Evolutionary conservation across 2,888 invertebrate species (phyloP), one percentile per base, ranked within the genome.

Genomic region (Sialis lutaria): DNA sequence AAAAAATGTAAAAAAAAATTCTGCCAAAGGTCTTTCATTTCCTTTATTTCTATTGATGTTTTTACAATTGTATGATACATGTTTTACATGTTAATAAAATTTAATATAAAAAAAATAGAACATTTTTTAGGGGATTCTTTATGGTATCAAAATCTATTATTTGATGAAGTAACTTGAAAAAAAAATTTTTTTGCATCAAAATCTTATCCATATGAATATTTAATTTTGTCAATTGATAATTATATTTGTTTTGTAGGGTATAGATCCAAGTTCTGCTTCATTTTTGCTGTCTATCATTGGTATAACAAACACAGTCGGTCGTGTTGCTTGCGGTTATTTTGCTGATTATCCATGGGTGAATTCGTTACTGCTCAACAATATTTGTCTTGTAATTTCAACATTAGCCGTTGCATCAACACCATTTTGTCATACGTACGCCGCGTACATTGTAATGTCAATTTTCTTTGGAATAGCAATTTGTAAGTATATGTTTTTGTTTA

Each of bases 241-340:
- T 22, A 22, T 22, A 22, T 6, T 46, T 41, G 50, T 37, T 45
- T 46, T 44, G 40, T 64, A 85, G 83, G 79, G 79, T 51, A 80
- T 90, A 45, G 81, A 80, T 33, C 65, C 68, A 10, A 72, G 72
- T 22, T 72, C 77, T 54, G 89, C 90, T 1, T 80, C 85, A 2
- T 81, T 81, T 64, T 67, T 87, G 48, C 60, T 87, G 31, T 87
- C 86, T 1, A 81, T 86, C 50, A 89, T 90, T 58, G 90, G 90
- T 50, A 92, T 95, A 52, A 92, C 93, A 33, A 96, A 96, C 67
- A 96, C 93, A 0, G 64, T 95, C 51, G 93, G 95, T 12, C 82
- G 95, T 68, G 81, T 95, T 44, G 69, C 80, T 44, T 89, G 88
- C 60, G 95, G 93, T 31, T 86, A 82, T 69, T 78, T 95, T 35